Percentiles rank a stretch among this genome's conserved stretches.
These are phyloP conservation scores for Zosterops japonicus DNA, from an alignment of 2,113 vertebrate genomes.

Conservation along the genomic window DNA sequence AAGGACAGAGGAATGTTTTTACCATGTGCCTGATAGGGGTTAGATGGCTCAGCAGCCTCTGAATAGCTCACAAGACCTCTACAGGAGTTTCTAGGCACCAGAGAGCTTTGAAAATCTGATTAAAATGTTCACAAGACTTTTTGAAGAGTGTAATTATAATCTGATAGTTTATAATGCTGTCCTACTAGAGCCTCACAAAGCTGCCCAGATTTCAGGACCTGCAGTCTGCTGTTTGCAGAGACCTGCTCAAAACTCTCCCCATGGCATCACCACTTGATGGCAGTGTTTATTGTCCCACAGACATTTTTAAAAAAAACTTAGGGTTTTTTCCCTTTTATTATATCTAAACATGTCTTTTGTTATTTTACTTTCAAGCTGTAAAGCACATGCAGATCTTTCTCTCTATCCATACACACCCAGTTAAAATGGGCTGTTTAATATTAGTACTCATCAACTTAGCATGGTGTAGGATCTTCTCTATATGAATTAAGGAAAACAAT, in stretches of 20 bases:
- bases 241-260: not conserved
- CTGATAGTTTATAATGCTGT: not conserved
- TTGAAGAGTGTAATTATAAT: not conserved
- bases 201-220: not conserved
- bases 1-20: constrained; percentile 43
- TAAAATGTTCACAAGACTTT: not conserved
- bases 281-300: not conserved
- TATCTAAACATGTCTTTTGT: not conserved
- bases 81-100: not conserved
- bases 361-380: not conserved
- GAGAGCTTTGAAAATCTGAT: not conserved
- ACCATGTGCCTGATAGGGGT: fast-evolving
- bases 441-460: not conserved
- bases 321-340: not conserved
- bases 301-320: not conserved
- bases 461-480: not conserved
- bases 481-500: not conserved
- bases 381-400: not conserved
- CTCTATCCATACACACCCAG: not conserved
- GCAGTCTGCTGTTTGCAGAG: not conserved
- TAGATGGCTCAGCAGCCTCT: not conserved
- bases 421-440: not conserved
- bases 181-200: not conserved
- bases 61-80: not conserved
- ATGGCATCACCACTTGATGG: not conserved